Evolutionary conservation across 2,888 invertebrate species (phyloP).

Genomic region (Thysanoteuthis rhombus): DNA sequence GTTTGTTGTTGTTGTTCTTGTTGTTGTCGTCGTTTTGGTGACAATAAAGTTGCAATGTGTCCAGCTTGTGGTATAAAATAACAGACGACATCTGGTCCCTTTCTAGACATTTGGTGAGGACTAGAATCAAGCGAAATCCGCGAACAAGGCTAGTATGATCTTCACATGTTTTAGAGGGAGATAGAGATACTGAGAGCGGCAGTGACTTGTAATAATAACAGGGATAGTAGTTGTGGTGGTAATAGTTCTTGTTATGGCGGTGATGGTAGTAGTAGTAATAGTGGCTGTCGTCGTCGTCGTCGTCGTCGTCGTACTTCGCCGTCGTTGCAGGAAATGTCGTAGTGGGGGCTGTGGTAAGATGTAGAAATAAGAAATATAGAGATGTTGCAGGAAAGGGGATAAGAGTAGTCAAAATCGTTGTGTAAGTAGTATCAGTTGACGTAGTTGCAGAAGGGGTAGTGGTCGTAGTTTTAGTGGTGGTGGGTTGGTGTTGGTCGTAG

Average conservation of each 20-base stretch:
- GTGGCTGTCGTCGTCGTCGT: not conserved
- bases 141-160: not conserved
- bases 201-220: not conserved
- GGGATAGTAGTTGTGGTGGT: not conserved
- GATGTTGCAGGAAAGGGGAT: not conserved
- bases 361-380: not conserved
- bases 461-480: not conserved
- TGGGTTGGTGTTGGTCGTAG: not conserved
- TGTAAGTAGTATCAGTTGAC: not conserved
- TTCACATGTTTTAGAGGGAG: not conserved
- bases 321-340: not conserved
- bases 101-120: not conserved
- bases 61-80: not conserved
- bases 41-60: constrained; percentile 12
- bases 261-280: not conserved
- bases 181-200: not conserved
- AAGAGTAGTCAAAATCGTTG: not conserved
- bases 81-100: not conserved
- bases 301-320: not conserved
- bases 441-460: not conserved
- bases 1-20: not conserved
- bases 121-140: not conserved
- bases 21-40: not conserved
- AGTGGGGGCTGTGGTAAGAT: not conserved
- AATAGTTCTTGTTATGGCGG: not conserved